Evolutionary conservation across 2,113 vertebrate genomes (phyloP), one percentile per base, ranked within the genome.

Genomic region (Myodes glareolus): DNA sequence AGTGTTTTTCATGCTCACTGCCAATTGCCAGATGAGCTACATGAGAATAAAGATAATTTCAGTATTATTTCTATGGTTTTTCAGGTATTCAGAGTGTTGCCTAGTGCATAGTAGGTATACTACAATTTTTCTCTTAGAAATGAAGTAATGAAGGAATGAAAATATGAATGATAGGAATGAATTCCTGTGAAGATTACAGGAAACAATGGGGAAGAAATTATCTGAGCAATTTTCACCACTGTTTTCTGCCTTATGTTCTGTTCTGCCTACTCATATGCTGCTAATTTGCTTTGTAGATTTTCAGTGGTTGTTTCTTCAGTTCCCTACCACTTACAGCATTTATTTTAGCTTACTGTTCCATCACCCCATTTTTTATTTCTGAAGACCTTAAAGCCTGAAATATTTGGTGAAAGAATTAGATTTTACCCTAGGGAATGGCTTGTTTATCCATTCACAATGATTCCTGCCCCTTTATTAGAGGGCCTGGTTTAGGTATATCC

Each of bases 321-420:
- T 82, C 36, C 78, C 8, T 39, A 92, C 70, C 33, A 65, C 75
- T 94, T 91, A 58, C 36, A 97, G 89, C 80, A 88, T 97, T 98
- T 98, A 97, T 98, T 98, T 96, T 94, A 86, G n/a, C 36, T 97
- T 90, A 97, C 91, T 96, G 82, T 75, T 88, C 90, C 70, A 70
- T 97, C 94, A 93, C 92, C 80, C 78, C 52, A 82, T 93, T 94
- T 97, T 84, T 70, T 94, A 89, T 94, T 90, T 94, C 72, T 78
- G 67, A 96, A 96, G 61, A 94, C n/a, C 81, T 63, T 88, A 97
- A 98, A 98, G 72, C 94, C 81, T 97, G 90, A 98, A 76, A 97
- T 97, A 93, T 50, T 97, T 80, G 95, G 92, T 95, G 70, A 78
- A 81, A 73, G 96, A 97, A 98, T 86, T 90, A 91, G 45, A 97